phyloP scores from a whole-genome alignment of 2,888 invertebrate genomes.

The Zygaena filipendulae region DNA sequence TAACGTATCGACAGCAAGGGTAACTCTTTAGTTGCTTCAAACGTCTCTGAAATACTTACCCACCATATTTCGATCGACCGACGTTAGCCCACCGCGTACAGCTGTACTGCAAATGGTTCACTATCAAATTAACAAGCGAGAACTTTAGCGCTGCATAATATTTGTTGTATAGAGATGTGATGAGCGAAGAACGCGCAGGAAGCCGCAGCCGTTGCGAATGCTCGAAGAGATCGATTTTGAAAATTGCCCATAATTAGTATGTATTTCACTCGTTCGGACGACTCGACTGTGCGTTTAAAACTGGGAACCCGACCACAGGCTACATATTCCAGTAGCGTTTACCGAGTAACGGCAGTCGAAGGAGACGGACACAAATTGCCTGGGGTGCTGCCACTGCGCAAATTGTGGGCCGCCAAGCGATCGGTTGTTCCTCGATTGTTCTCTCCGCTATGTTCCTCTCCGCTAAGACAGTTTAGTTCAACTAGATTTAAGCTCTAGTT shows the following conservation, averaged over 20 bases:
- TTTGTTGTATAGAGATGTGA: constrained; percentile 16
- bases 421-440: constrained; percentile 51
- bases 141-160: constrained; percentile 23
- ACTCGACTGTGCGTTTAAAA: constrained; percentile 55
- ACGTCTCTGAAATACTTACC: too few species aligned
- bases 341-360: constrained; percentile 57
- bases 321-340: constrained; percentile 66
- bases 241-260: constrained; percentile 66
- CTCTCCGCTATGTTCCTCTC: constrained; percentile 22
- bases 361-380: constrained; percentile 63
- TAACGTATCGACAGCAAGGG: too few species aligned
- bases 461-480: too few species aligned
- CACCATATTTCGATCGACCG: too few species aligned
- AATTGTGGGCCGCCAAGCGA: constrained; percentile 46
- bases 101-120: not conserved
- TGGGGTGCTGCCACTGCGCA: constrained; percentile 55
- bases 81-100: constrained; percentile 6
- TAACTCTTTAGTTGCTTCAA: too few species aligned
- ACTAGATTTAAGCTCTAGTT: too few species aligned
- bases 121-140: not conserved
- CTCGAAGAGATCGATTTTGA: constrained; percentile 64
- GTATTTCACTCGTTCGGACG: constrained; percentile 56
- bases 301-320: constrained; percentile 55
- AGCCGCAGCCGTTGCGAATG: constrained; percentile 54
- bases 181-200: constrained; percentile 41